Evolutionary conservation across 2,797 vertebrate species (phyloP).

Genomic region (Orestias chungarensis): DNA sequence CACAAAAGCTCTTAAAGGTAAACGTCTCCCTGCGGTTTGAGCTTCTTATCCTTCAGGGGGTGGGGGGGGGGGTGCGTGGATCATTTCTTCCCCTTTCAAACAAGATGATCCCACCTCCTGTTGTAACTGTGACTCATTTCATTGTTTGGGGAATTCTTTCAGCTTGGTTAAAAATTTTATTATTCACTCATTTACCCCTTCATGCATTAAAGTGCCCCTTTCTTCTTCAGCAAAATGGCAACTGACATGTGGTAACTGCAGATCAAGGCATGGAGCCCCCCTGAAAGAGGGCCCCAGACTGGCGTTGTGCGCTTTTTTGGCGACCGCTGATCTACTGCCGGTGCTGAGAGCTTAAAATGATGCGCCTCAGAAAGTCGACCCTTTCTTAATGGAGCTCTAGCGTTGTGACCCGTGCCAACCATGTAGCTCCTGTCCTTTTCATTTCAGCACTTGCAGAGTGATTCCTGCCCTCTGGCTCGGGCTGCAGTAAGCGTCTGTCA

Average conservation of each 20-base stretch:
- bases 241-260: constrained; percentile 70
- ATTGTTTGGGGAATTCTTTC: constrained; percentile 50
- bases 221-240: constrained; percentile 59
- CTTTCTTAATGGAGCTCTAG: constrained; percentile 30
- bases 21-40: constrained; percentile 39
- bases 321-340: constrained; percentile 39
- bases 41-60: constrained; percentile 39
- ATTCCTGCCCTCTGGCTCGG: constrained; percentile 49
- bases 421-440: constrained; percentile 45
- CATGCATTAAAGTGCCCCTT: constrained; percentile 58
- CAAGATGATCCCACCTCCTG: constrained; percentile 20
- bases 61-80: constrained; percentile 15
- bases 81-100: constrained; percentile 32
- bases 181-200: constrained; percentile 68
- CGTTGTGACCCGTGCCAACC: constrained; percentile 36
- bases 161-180: constrained; percentile 71
- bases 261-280: constrained; percentile 62
- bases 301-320: constrained; percentile 40
- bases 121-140: constrained; percentile 25
- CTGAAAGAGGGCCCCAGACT: constrained; percentile 4
- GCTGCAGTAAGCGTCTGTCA: constrained; percentile 49
- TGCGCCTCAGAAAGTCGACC: constrained; percentile 42
- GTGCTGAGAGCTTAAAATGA: constrained; percentile 40
- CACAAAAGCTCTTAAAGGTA: constrained; percentile 38
- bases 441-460: constrained; percentile 47